A percentile compares a stretch with the other conserved stretches of the same genome.
These are phyloP conservation scores for Engraulis encrasicolus DNA, from an alignment of 2,113 vertebrate species.

Conservation along the genomic window DNA sequence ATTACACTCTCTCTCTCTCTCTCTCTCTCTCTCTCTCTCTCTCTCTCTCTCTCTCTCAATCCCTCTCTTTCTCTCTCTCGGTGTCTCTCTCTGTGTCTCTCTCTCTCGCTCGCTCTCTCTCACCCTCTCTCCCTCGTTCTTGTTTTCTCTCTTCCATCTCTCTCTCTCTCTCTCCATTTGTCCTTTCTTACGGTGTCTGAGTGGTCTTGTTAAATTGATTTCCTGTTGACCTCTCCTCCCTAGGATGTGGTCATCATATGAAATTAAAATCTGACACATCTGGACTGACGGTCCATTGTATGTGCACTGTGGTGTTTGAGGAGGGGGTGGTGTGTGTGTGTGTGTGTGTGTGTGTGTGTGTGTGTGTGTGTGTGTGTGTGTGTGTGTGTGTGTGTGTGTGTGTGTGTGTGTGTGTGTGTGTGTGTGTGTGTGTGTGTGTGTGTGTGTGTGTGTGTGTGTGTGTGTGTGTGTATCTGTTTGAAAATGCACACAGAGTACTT, in stretches of 20 bases:
- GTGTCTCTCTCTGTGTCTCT: constrained; percentile 32
- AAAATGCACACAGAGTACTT: no score
- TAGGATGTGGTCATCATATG: constrained; percentile 41
- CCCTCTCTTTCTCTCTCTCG: no score
- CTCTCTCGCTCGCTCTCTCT: constrained; percentile 22
- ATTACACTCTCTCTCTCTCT: constrained; percentile 43
- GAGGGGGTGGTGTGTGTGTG: no score
- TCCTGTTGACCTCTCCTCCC: constrained; percentile 34
- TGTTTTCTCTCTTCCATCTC: no score
- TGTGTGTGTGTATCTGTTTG: no score
- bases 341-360: no score
- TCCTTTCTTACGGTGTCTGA: no score
- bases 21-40: constrained; percentile 10
- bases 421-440: no score
- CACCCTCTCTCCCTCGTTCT: constrained; percentile 19
- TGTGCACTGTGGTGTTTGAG: neutral
- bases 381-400: no score
- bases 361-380: no score
- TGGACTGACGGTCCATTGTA: neutral
- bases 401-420: no score
- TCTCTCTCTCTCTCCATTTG: constrained; percentile 19
- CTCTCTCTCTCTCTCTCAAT: constrained; percentile 25
- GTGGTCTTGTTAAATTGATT: constrained; percentile 53
- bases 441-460: no score
- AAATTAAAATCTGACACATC: constrained; percentile 37